Percentiles rank a stretch among this genome's conserved stretches.
Conservation (phyloP, 2,888 invertebrate genomes). For the Phyllotreta cruciferae region DNA sequence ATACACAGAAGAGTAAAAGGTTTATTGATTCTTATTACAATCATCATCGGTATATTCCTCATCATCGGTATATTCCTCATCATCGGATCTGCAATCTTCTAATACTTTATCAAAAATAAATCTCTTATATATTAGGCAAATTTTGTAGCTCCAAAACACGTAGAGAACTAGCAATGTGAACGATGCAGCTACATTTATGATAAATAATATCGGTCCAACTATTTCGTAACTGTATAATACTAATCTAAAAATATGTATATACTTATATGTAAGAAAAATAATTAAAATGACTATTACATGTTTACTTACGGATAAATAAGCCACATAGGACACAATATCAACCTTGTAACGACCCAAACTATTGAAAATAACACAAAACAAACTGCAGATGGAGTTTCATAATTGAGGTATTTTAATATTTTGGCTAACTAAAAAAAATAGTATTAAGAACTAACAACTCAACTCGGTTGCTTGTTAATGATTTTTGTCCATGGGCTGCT, state of each 20-base stretch:
- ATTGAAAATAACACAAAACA: conserved; percentile 12
- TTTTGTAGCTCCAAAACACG: too few species aligned
- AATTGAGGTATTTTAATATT: conserved; percentile 17
- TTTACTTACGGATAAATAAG: conserved; percentile 13
- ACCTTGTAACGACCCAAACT: conserved; percentile 14
- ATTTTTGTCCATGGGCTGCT: not conserved
- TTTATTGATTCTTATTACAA: too few species aligned
- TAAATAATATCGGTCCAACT: not conserved
- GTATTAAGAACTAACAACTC: not conserved
- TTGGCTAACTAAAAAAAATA: conserved; percentile 20
- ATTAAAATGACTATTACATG: not conserved
- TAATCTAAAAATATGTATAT: not conserved
- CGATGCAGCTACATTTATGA: not conserved
- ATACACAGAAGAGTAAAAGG: too few species aligned
- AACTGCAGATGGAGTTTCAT: not conserved
- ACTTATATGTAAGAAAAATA: not conserved
- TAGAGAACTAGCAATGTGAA: not conserved
- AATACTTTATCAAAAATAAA: too few species aligned
- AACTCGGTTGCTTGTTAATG: not conserved
- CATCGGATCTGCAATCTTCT: too few species aligned
- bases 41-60: too few species aligned
- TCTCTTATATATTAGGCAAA: too few species aligned
- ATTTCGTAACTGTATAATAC: not conserved
- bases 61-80: too few species aligned
- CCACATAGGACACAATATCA: conserved; percentile 22